Conservation (phyloP, 1,140 invertebrate genomes). For the Apocrypta bakeri region DNA sequence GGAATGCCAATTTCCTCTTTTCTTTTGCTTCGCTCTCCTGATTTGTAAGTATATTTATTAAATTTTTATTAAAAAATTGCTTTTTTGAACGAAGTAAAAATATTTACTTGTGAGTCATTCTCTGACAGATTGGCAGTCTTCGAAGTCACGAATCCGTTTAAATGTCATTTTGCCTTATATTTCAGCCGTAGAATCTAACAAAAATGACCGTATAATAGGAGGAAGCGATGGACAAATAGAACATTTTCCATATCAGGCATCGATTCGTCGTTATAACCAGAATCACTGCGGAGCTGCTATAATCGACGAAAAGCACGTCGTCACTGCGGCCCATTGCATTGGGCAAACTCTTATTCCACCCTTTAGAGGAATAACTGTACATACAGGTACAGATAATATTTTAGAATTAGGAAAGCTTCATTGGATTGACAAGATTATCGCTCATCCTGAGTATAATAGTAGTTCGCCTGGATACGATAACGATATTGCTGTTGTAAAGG, state of each 20-base stretch:
- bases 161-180: no score
- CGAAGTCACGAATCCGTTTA: no score
- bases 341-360: background rate
- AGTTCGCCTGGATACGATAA: slow-evolving; percentile 25
- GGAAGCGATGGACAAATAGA: slow-evolving; percentile 68
- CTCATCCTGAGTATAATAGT: slow-evolving; percentile 35
- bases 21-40: no score
- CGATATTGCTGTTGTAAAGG: slow-evolving; percentile 51
- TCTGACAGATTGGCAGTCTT: no score
- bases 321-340: slow-evolving; percentile 74
- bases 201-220: slow-evolving; percentile 48
- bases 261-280: slow-evolving; percentile 56
- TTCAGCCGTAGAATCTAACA: background rate
- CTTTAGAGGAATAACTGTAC: background rate
- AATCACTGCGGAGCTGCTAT: slow-evolving; percentile 70
- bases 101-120: no score
- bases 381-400: slow-evolving; percentile 12
- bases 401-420: slow-evolving; percentile 7
- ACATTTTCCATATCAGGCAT: slow-evolving; percentile 64
- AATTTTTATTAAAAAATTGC: no score
- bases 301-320: slow-evolving; percentile 65
- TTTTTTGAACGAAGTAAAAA: no score
- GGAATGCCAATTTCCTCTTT: no score
- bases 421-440: background rate
- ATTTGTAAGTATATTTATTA: no score